phyloP scores from a whole-genome alignment of 1,140 invertebrate species.

The Limonius californicus region DNA sequence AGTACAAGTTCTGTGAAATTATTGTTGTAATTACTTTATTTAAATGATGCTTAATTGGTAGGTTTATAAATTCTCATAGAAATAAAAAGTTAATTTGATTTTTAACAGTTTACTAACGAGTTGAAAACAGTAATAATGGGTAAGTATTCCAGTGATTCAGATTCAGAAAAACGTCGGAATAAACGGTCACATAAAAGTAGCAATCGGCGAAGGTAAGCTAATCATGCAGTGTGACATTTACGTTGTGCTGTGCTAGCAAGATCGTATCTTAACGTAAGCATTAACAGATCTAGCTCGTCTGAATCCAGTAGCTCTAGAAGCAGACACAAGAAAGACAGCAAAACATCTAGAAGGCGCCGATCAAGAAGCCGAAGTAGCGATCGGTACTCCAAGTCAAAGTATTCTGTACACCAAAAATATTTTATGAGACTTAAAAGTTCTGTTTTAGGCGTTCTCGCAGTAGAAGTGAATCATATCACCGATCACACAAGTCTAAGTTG shows the following conservation, averaged over 20 bases:
- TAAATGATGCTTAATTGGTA: no score
- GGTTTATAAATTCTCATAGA: no score
- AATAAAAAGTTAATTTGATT: no score
- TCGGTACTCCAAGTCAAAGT: conserved; percentile 29
- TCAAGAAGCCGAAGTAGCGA: conserved; percentile 31
- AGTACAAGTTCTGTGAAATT: no score
- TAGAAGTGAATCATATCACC: conserved; percentile 25
- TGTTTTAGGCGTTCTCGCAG: conserved; percentile 17
- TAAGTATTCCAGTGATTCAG: conserved; percentile 44
- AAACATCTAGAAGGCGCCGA: conserved; percentile 26
- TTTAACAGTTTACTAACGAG: no score
- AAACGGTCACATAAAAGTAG: conserved; percentile 37
- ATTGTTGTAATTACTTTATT: no score
- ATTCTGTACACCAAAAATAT: neutral
- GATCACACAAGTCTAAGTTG: conserved; percentile 30
- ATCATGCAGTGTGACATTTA: conserved; percentile 20
- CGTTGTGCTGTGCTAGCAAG: conserved; percentile 2
- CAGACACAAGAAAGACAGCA: conserved; percentile 23
- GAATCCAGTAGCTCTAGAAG: conserved; percentile 34
- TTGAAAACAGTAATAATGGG: conserved; percentile 37
- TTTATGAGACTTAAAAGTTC: no score
- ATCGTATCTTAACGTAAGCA: conserved; percentile 7
- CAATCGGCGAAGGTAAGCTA: conserved; percentile 37
- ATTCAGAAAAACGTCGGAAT: conserved; percentile 35
- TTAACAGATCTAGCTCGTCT: conserved; percentile 36